These are phyloP conservation scores for Macrosteles quadrilineatus DNA, from an alignment of 1,140 invertebrate genomes.

Conservation along the genomic window DNA sequence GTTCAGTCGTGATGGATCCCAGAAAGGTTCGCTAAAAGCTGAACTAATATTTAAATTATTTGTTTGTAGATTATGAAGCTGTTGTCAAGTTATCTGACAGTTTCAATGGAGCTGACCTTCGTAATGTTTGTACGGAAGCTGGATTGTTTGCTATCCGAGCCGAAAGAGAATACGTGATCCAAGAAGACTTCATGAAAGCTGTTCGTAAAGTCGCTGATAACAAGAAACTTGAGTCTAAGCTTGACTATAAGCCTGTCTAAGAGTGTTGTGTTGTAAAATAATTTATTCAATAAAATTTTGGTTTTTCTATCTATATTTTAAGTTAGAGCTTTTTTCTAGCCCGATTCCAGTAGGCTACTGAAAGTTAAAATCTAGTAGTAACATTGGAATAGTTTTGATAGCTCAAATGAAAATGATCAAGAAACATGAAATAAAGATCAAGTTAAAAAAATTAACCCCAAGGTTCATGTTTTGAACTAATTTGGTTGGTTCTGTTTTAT, in stretches of 20 bases:
- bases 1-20: too few relatives aligned
- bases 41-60: constrained; percentile 27
- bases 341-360: too few relatives aligned
- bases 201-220: constrained; percentile 98
- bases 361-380: too few relatives aligned
- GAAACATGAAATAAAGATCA: too few relatives aligned
- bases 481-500: too few relatives aligned
- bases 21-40: too few relatives aligned
- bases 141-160: constrained; percentile 97
- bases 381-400: too few relatives aligned
- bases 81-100: constrained; percentile 98
- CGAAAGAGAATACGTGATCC: constrained; percentile 91
- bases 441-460: too few relatives aligned
- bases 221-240: constrained; percentile 98
- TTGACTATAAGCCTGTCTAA: constrained; percentile 99
- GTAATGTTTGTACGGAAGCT: constrained; percentile 99
- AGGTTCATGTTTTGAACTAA: too few relatives aligned
- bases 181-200: constrained; percentile 99
- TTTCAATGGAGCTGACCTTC: constrained; percentile 98
- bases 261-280: background rate
- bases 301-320: background rate
- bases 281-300: background rate
- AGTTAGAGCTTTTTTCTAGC: too few relatives aligned
- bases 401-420: too few relatives aligned
- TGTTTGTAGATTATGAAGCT: constrained; percentile 87